Evolutionary conservation across 1,140 invertebrate genomes (phyloP).

Genomic region (Drosophila albomicans): DNA sequence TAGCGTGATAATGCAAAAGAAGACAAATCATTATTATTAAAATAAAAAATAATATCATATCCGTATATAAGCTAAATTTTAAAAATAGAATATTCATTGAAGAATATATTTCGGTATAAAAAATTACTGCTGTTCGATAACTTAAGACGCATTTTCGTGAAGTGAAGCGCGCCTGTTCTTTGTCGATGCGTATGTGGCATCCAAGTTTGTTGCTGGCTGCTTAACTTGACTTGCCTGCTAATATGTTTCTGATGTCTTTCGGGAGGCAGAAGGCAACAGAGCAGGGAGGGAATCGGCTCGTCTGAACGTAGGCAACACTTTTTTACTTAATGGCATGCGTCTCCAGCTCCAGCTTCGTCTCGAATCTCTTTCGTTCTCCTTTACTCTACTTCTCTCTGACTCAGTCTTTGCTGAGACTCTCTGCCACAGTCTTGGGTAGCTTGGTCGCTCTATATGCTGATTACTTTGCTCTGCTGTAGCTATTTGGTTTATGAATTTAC

Average conservation of each 20-base stretch:
- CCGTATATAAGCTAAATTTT: neutral
- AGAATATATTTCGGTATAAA: neutral
- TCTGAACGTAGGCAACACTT: slow-evolving; percentile 48
- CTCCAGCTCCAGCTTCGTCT: neutral
- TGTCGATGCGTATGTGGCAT: slow-evolving; percentile 42
- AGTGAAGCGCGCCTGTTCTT: slow-evolving; percentile 42
- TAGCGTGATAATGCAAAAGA: too few species aligned
- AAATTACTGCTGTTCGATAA: too few species aligned
- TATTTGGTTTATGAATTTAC: slow-evolving; percentile 67
- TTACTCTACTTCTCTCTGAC: neutral
- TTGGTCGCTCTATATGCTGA: slow-evolving; percentile 61
- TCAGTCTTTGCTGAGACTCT: slow-evolving; percentile 1
- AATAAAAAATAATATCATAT: too few species aligned
- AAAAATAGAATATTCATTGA: neutral
- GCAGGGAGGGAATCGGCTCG: neutral
- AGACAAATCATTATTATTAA: too few species aligned
- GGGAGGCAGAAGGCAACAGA: neutral
- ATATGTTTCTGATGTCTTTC: slow-evolving; percentile 77
- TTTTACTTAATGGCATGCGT: slow-evolving; percentile 39
- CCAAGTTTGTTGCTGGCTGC: slow-evolving; percentile 15
- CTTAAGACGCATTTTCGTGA: neutral
- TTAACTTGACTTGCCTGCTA: slow-evolving; percentile 61
- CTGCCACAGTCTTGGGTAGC: slow-evolving; percentile 12
- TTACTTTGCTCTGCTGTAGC: slow-evolving; percentile 58
- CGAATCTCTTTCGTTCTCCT: neutral